Evolutionary conservation across 2,113 vertebrate species (phyloP), one percentile per base, ranked within the genome.

Genomic region (Mirounga angustirostris): DNA sequence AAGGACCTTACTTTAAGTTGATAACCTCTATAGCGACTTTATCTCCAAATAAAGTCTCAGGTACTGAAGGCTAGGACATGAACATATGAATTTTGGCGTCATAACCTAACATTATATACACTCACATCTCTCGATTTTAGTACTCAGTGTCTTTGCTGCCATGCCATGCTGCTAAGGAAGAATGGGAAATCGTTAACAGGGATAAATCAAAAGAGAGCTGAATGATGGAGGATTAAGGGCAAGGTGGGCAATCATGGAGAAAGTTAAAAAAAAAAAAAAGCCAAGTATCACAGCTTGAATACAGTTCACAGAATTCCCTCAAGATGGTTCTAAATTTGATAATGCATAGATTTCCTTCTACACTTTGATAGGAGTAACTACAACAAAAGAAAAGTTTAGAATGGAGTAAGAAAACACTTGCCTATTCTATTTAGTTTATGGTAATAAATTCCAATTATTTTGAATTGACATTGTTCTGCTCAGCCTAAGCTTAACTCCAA

Each of bases 361-460:
- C 8, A 26, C n/a, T 95, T 78, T 85, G 71, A 89, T 81, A 33
- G 4, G 18, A 92, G 85, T 91, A 65, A n/a, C 46, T 52, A 83
- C 24, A 81, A 58, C 59, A 78, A 69, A 88, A 90, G 61, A 76
- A 81, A 95, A 93, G 28, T 67, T 65, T 33, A 88, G 13, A 14
- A 79, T 0, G 1, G 4, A 73, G n/a, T 22, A 65, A 84, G 28
- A 86, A 81, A 16, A 4, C 43, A 85, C 28, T 93, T 87, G 67
- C 30, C 67, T 78, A 65, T 69, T 81, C 73, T 86, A 28, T 95
- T 89, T 91, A 50, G 61, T 82, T 61, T 96, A 78, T 87, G 87
- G 30, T 82, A 96, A 97, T 96, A 96, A 85, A 97, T 97, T 94
- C 94, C 56, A 94, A 94, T 94, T 98, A 89, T 94, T 97, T 95